Evolutionary conservation across 2,888 invertebrate species (phyloP).

Genomic region (Boloria euphrosyne): DNA sequence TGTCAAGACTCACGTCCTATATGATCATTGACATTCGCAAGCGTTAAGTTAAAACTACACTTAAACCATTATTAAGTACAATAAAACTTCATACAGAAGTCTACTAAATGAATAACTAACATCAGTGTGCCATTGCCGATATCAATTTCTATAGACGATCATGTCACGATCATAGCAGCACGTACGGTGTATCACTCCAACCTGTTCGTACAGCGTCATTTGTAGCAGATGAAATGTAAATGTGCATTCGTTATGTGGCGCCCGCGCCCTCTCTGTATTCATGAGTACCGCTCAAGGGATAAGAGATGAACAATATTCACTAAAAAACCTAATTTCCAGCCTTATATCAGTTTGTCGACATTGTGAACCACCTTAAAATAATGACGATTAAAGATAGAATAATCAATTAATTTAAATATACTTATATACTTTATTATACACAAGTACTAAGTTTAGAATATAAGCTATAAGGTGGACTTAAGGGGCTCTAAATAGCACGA

Average conservation of each 20-base stretch:
- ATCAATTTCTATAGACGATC: slow-evolving; percentile 35
- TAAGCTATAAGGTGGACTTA: too few relatives aligned
- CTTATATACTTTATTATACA: too few relatives aligned
- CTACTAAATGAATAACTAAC: not conserved
- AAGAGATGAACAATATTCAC: slow-evolving; percentile 26
- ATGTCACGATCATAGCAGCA: slow-evolving; percentile 58
- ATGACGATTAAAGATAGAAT: too few relatives aligned
- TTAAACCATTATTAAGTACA: not conserved
- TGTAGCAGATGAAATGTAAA: slow-evolving; percentile 82
- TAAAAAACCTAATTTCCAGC: too few relatives aligned
- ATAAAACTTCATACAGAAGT: slow-evolving; percentile 9
- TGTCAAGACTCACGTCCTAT: too few relatives aligned
- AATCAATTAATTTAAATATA: too few relatives aligned
- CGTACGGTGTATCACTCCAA: slow-evolving; percentile 57
- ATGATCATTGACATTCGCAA: too few relatives aligned
- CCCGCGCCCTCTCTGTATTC: slow-evolving; percentile 77
- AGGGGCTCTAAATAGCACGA: too few relatives aligned
- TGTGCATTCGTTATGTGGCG: slow-evolving; percentile 78
- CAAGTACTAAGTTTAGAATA: too few relatives aligned
- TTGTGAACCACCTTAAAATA: too few relatives aligned
- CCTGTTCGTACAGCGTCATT: slow-evolving; percentile 76
- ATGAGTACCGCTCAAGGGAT: slow-evolving; percentile 58
- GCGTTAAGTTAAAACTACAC: too few relatives aligned
- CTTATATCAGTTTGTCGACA: too few relatives aligned
- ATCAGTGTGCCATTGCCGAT: slow-evolving; percentile 5